Base-by-base conservation (phyloP, 2,888 invertebrate species). In the Oithona nana region DNA sequence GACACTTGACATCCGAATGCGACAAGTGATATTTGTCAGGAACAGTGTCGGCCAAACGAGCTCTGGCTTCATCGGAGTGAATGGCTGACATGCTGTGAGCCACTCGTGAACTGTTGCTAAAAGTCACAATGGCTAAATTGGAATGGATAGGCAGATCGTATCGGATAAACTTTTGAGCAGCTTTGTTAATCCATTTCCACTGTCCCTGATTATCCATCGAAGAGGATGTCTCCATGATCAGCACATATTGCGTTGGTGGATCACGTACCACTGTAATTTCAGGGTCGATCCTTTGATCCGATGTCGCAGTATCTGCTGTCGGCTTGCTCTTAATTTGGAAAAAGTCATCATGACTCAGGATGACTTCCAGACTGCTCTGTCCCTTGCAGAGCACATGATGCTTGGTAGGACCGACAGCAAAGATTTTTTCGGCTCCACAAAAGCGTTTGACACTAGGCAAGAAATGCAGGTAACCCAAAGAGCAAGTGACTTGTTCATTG, bases 161-260 rank as follows among this genome's bases (percentile, higher is more conserved):
- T 48, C 76, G 71, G 1, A 78, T 76, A 76, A 79, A 79, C 68
- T 80, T 79, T 48, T 79, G 73, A 60, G 80, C 74, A 0, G 80
- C 80, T 63, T 75, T 71, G 50, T 79, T 72, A 52, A 80, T 70
- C 68, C 78, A 79, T 59, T 73, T 77, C 79, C 80, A 80, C 1
- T 79, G 78, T 68, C 80, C 79, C 65, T 73, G 66, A 1, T 24
- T 24, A 11, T 28, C 31, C 54, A 62, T 26, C n/a, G 56, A 30
- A 22, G 56, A 56, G 24, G 62, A 62, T 20, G 62, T 31, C 24
- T 62, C 62, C 26, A 62, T 54, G 22, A 62, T 20, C n/a, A 62
- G 39, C n/a, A 62, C 39, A 26, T 62, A 62, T 29, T 39, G 20
- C 54, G 52, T 54, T 24, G 20, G 20, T n/a, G 62, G 62, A 22